Evolutionary conservation across 2,888 invertebrate genomes (phyloP).

Genomic region (Cheiracanthium punctorium): DNA sequence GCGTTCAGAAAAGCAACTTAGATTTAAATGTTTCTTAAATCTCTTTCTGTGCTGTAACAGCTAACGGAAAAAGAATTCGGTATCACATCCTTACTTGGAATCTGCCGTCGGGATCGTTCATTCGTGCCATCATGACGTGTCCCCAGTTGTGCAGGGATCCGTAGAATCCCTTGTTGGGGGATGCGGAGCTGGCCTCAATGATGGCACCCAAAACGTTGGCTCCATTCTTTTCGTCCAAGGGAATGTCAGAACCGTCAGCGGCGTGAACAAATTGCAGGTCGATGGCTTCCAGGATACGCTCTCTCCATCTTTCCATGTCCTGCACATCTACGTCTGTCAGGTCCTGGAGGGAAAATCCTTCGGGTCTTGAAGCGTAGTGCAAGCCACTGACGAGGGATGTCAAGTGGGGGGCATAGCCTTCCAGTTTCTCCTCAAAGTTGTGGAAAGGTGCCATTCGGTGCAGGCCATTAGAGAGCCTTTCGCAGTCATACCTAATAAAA

Average conservation of each 20-base stretch:
- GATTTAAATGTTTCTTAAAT: too few relatives aligned
- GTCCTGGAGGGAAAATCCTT: slow-evolving; percentile 53
- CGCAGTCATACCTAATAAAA: slow-evolving; percentile 81
- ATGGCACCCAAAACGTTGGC: slow-evolving; percentile 88
- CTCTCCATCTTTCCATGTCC: slow-evolving; percentile 84
- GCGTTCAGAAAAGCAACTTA: too few relatives aligned
- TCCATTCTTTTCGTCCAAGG: slow-evolving; percentile 82
- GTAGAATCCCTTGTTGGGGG: slow-evolving; percentile 75
- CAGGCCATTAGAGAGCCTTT: slow-evolving; percentile 83
- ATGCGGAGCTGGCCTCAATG: slow-evolving; percentile 80
- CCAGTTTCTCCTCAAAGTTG: slow-evolving; percentile 74
- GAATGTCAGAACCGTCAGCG: slow-evolving; percentile 78
- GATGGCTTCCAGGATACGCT: slow-evolving; percentile 84
- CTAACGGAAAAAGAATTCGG: background rate
- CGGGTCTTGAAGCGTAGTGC: slow-evolving; percentile 70
- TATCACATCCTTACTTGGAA: slow-evolving; percentile 80
- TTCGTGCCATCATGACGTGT: slow-evolving; percentile 85
- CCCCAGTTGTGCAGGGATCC: slow-evolving; percentile 90
- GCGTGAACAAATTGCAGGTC: slow-evolving; percentile 80
- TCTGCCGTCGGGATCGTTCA: slow-evolving; percentile 88
- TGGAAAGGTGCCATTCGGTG: slow-evolving; percentile 81
- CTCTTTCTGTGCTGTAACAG: too few relatives aligned
- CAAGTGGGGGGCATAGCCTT: slow-evolving; percentile 72
- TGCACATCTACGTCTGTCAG: slow-evolving; percentile 52
- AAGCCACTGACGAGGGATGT: slow-evolving; percentile 70